Evolutionary conservation across 2,797 vertebrate genomes (phyloP).

Genomic region (Platalea minor): DNA sequence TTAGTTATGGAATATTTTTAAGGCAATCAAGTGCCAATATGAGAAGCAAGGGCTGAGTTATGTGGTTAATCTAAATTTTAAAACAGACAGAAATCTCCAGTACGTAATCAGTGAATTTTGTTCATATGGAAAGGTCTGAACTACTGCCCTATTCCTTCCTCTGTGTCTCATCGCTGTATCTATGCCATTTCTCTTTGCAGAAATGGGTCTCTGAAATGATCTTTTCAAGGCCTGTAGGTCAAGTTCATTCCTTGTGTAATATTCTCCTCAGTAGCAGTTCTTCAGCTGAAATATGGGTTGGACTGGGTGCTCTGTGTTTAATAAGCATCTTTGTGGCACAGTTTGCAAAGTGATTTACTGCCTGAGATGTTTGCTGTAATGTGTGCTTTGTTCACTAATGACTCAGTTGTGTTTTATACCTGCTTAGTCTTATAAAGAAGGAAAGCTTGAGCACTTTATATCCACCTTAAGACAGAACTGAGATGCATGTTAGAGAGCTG

Average conservation of each 20-base stretch:
- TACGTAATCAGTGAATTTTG: neutral
- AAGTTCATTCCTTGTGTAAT: neutral
- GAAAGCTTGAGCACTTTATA: neutral
- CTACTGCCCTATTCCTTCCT: neutral
- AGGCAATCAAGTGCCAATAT: neutral
- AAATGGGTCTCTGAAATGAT: neutral
- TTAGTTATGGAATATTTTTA: constrained; percentile 23
- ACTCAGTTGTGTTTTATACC: neutral
- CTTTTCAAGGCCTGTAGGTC: neutral
- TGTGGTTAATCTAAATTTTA: constrained; percentile 43
- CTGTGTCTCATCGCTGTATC: fast-evolving
- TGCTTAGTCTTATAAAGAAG: neutral
- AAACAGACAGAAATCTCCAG: neutral
- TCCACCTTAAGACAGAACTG: neutral
- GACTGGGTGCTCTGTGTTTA: neutral
- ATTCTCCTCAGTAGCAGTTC: neutral
- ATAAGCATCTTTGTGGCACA: neutral
- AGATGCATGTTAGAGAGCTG: neutral
- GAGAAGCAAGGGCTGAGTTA: neutral
- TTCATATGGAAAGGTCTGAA: neutral
- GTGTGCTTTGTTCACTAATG: neutral
- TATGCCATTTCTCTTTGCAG: neutral
- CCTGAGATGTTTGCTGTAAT: neutral
- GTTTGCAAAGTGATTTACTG: neutral
- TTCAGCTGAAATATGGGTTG: neutral